Base-by-base conservation (phyloP, 2,113 vertebrate species). In the Macrotus californicus region DNA sequence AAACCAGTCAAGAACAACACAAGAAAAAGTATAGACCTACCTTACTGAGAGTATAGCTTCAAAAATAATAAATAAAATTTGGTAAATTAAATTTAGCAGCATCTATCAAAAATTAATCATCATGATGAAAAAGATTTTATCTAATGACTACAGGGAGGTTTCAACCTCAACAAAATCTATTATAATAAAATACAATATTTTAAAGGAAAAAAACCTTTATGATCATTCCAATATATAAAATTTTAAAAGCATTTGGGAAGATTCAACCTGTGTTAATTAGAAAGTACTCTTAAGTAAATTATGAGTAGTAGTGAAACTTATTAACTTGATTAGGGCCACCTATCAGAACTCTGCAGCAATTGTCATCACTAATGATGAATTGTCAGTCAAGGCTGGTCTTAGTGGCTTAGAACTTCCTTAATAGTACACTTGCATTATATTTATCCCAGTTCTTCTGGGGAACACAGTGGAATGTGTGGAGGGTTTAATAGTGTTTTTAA, bases 11-110 rank as follows among this genome's bases (percentile, higher is more conserved):
- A 84, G 29, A 94, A 43, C 50, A 83, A 84, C 14, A 86, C 2
- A 73, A 64, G n/a, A 76, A 94, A 85, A 48, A 86, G 16, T 26
- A 69, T 14, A 82, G 24, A 64, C 2, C 7, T 46, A 83, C 54
- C 46, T 96, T 75, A 87, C 36, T 90, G 13, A 18, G 81, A 84
- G 43, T 56, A 50, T 84, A 72, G 54, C 54, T 61, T 16, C 14
- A 61, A 82, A 94, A 93, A 76, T 46, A 89, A 90, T 59, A 90
- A 39, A 50, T 66, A 76, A 67, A 93, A 56, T 80, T 39, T 83
- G 56, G 31, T 31, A 41, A 79, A 72, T 77, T 76, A 90, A 93
- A 73, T 24, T 79, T 29, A 94, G 15, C 4, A 69, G 6, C 43
- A 7, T 50, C 6, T 76, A 2, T 86, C 2, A 82, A 91, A 93